Percentiles rank a stretch among this genome's conserved stretches.
These are phyloP conservation scores for Cottoperca gobio DNA, from an alignment of 2,797 vertebrate genomes.

Conservation along the genomic window DNA sequence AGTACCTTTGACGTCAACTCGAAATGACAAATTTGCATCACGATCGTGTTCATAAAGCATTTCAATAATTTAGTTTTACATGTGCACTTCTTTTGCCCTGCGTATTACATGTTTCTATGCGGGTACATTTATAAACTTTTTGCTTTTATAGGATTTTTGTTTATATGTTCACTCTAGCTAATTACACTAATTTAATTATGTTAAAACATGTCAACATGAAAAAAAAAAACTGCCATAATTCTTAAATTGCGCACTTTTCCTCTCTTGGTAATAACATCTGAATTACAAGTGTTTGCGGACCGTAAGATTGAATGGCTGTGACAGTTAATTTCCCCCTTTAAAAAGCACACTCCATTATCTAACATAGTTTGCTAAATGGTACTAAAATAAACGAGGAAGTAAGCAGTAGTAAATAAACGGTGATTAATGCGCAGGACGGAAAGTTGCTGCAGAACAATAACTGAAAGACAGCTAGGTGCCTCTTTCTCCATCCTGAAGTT, in stretches of 20 bases:
- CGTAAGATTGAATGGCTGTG: conserved; percentile 14
- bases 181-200: conserved; percentile 1
- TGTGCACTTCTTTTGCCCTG: background rate
- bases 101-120: background rate
- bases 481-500: conserved; percentile 20
- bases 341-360: conserved; percentile 26
- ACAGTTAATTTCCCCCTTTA: conserved; percentile 19
- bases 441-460: conserved; percentile 26
- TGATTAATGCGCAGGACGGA: conserved; percentile 11
- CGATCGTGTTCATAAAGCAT: background rate
- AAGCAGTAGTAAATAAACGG: conserved; percentile 18
- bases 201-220: conserved; percentile 11
- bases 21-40: conserved; percentile 9
- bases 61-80: conserved; percentile 14
- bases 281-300: conserved; percentile 20
- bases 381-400: conserved; percentile 33
- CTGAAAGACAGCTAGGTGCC: conserved; percentile 3
- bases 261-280: conserved; percentile 5
- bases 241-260: background rate
- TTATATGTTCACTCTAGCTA: background rate
- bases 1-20: background rate
- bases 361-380: conserved; percentile 17
- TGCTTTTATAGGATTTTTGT: background rate
- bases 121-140: background rate
- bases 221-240: background rate